These are phyloP conservation scores for Halictus rubicundus DNA, from an alignment of 1,140 invertebrate genomes.

Conservation along the genomic window DNA sequence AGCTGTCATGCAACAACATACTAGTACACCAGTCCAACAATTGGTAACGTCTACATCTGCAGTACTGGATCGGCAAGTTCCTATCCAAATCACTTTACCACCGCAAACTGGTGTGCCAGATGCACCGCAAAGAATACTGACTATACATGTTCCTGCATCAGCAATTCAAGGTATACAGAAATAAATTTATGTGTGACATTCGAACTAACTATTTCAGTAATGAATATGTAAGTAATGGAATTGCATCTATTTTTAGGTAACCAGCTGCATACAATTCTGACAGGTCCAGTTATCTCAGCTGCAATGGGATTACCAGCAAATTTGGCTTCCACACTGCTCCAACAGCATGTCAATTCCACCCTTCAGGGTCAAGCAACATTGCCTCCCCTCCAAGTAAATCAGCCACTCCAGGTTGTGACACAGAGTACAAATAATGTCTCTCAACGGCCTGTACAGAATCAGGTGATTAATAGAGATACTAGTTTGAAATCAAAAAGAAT, in stretches of 20 bases:
- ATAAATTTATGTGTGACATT: background rate
- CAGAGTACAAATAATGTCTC: constrained; percentile 66
- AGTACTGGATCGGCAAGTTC: constrained; percentile 80
- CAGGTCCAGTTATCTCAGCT: constrained; percentile 91
- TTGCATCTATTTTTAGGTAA: constrained; percentile 77
- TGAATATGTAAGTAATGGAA: background rate
- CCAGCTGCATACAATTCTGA: constrained; percentile 85
- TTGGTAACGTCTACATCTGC: constrained; percentile 74
- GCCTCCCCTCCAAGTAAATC: constrained; percentile 75
- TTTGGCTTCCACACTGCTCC: constrained; percentile 88
- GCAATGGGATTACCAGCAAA: constrained; percentile 90
- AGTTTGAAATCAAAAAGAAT: constrained; percentile 16
- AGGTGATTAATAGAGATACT: constrained; percentile 55
- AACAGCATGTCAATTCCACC: constrained; percentile 93
- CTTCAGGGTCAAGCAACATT: constrained; percentile 81
- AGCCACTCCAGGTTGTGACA: constrained; percentile 70
- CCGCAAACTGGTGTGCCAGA: constrained; percentile 85
- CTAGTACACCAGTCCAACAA: constrained; percentile 73
- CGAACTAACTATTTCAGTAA: background rate
- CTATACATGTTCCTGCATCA: constrained; percentile 92
- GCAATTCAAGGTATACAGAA: constrained; percentile 85
- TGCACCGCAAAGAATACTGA: constrained; percentile 86
- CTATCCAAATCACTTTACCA: constrained; percentile 86
- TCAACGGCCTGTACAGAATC: constrained; percentile 68
- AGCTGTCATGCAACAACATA: constrained; percentile 73